phyloP scores from a whole-genome alignment of 2,888 invertebrate species.

The Phyllotreta striolata region DNA sequence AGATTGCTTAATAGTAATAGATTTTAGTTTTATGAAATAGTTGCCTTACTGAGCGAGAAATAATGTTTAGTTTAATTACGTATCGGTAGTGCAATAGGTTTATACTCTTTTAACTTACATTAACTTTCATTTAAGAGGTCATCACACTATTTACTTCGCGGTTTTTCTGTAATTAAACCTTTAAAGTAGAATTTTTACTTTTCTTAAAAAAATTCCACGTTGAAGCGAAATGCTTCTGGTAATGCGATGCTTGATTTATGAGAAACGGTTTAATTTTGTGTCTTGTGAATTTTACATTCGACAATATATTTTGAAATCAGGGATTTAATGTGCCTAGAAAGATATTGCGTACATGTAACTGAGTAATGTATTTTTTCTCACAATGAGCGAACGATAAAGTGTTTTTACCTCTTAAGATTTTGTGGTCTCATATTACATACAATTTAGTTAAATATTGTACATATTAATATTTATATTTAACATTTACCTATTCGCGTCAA shows the following conservation, averaged over 20 bases:
- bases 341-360: neutral
- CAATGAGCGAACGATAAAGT: conserved; percentile 5
- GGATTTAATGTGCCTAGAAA: conserved; percentile 14
- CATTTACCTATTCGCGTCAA: conserved; percentile 35
- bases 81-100: conserved; percentile 47
- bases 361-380: conserved; percentile 1
- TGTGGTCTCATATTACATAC: conserved; percentile 42
- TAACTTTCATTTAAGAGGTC: conserved; percentile 32
- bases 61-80: conserved; percentile 46
- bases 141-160: conserved; percentile 8
- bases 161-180: neutral
- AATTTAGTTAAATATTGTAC: conserved; percentile 40
- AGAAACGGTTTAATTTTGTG: conserved; percentile 15
- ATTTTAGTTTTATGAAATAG: conserved; percentile 43
- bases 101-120: conserved; percentile 31
- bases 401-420: conserved; percentile 21
- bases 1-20: conserved; percentile 42
- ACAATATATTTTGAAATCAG: conserved; percentile 15
- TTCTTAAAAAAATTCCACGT: neutral
- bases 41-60: conserved; percentile 46
- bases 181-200: neutral
- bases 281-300: neutral
- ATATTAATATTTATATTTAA: conserved; percentile 46
- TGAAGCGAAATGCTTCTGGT: conserved; percentile 1
- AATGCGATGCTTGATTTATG: conserved; percentile 3